Percentiles rank a stretch among this genome's conserved stretches.
phyloP scores from a whole-genome alignment of 2,113 vertebrate species.

The Turnix velox region DNA sequence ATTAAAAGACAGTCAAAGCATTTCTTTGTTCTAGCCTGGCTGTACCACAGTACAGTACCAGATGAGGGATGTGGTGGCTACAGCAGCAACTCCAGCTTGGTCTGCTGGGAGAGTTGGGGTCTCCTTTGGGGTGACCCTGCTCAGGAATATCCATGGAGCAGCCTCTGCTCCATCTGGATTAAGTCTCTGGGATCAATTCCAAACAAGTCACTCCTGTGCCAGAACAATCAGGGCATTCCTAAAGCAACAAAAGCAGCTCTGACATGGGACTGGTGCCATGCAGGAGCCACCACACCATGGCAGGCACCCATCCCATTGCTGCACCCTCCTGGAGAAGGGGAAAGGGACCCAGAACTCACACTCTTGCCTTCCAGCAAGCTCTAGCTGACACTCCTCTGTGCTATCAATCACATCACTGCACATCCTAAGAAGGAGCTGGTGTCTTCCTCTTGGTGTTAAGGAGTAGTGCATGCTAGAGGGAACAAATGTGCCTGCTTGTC shows the following conservation, averaged over 20 bases:
- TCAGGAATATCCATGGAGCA: background rate
- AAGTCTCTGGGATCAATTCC: background rate
- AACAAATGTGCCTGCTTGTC: rapidly evolving
- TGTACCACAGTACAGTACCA: background rate
- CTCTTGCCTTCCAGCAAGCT: background rate
- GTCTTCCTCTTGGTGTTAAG: rapidly evolving
- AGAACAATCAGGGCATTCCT: background rate
- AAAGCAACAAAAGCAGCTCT: background rate
- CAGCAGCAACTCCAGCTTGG: background rate
- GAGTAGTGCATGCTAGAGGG: background rate
- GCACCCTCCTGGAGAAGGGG: background rate
- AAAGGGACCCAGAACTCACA: background rate
- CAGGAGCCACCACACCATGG: background rate
- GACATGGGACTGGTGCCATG: background rate
- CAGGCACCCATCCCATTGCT: background rate
- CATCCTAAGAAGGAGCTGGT: background rate
- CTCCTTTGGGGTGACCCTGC: background rate
- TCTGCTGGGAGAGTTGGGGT: background rate
- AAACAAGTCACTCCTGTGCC: background rate
- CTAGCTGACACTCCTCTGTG: background rate
- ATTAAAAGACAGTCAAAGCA: background rate
- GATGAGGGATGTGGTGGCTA: background rate
- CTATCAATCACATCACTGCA: background rate
- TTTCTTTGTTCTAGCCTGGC: background rate
- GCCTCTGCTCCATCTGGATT: background rate